Conservation (phyloP, 1,140 invertebrate species). For the Papilio glaucus region DNA sequence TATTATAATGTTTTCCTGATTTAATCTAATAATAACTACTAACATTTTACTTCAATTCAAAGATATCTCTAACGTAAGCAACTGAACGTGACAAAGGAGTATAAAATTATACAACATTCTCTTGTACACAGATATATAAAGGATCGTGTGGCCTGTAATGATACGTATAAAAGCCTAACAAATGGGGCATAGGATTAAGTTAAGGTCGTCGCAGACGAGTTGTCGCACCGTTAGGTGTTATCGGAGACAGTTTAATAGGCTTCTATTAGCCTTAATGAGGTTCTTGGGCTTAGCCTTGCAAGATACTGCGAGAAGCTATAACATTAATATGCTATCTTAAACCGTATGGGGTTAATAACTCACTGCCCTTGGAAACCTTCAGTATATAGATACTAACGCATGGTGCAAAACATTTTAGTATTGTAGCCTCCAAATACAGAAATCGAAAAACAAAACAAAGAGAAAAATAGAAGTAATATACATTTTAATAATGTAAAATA, state of each 20-base stretch:
- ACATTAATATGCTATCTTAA: background rate
- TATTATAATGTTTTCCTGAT: no score
- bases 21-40: no score
- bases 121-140: background rate
- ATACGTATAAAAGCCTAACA: slow-evolving; percentile 16
- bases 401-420: no score
- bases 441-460: no score
- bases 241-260: slow-evolving; percentile 8
- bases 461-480: no score
- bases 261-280: slow-evolving; percentile 26
- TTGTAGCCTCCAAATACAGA: no score
- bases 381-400: background rate
- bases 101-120: background rate
- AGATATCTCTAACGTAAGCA: no score
- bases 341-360: background rate
- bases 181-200: slow-evolving; percentile 8
- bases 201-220: slow-evolving; percentile 6
- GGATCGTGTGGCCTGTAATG: background rate
- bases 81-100: no score
- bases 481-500: background rate
- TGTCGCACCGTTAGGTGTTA: slow-evolving; percentile 4
- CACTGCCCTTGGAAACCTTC: background rate
- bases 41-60: no score
- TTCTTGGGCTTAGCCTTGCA: slow-evolving; percentile 17
- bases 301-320: background rate